These are phyloP conservation scores for Himantopus leucocephalus DNA, from an alignment of 2,113 vertebrate genomes.

Conservation along the genomic window DNA sequence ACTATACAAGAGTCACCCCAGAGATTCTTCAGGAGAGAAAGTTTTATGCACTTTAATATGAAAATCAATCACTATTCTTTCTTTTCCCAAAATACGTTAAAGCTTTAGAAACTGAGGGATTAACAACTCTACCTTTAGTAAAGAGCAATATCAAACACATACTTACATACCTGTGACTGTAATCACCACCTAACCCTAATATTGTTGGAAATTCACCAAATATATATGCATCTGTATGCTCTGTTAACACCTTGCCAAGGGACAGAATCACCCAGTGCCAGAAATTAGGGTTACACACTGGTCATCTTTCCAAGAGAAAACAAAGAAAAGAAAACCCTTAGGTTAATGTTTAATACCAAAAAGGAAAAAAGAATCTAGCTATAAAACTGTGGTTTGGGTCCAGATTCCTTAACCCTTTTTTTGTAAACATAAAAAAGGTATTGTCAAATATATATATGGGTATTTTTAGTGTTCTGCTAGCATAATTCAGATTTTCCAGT, in stretches of 20 bases:
- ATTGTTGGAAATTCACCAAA: neutral
- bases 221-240: no score
- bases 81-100: neutral
- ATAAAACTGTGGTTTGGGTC: neutral
- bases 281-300: neutral
- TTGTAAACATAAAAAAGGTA: neutral
- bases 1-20: neutral
- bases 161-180: neutral
- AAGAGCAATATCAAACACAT: neutral
- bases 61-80: neutral
- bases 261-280: neutral
- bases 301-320: neutral
- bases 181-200: neutral
- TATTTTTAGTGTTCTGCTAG: neutral
- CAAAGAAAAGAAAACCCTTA: neutral
- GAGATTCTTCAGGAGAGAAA: neutral
- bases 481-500: neutral
- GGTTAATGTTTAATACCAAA: neutral
- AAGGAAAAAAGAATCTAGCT: neutral
- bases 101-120: neutral
- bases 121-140: neutral
- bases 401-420: neutral
- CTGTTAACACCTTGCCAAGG: neutral
- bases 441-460: neutral
- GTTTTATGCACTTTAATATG: neutral